phyloP scores from a whole-genome alignment of 2,797 vertebrate species.

The Manis crassicaudata region DNA sequence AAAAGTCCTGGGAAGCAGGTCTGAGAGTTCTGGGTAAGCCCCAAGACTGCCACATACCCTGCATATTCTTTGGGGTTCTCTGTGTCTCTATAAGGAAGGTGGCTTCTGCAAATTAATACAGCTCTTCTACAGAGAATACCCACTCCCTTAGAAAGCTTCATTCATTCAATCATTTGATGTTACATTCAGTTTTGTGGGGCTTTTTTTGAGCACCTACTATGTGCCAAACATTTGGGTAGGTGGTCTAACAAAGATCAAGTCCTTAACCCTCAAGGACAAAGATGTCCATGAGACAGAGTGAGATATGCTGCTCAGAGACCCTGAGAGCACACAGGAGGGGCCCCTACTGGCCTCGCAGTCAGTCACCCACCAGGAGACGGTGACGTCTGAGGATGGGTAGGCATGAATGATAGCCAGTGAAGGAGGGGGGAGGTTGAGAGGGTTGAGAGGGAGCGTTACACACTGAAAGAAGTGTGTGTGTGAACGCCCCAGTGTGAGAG shows the following conservation, averaged over 20 bases:
- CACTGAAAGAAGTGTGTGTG: not conserved
- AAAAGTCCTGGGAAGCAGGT: not conserved
- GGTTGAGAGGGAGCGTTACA: not conserved
- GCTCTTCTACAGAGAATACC: not conserved
- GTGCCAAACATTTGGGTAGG: not conserved
- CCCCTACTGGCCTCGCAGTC: not conserved
- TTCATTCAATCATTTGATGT: not conserved
- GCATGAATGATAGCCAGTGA: not conserved
- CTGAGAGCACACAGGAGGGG: not conserved
- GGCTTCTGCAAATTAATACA: not conserved
- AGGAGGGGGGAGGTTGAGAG: not conserved
- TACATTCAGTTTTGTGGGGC: not conserved
- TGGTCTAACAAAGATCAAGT: not conserved
- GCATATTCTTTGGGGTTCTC: not conserved
- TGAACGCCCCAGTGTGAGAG: not conserved
- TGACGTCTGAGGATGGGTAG: not conserved
- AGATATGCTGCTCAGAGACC: not conserved
- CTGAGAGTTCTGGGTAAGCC: not conserved
- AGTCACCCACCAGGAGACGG: not conserved
- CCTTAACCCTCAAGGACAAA: not conserved
- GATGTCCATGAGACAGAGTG: not conserved
- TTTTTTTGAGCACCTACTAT: constrained; percentile 16
- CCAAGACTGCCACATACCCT: not conserved
- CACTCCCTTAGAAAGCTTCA: not conserved
- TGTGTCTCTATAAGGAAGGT: not conserved